Percentiles rank a stretch among this genome's conserved stretches.
Evolutionary conservation across 2,888 invertebrate genomes (phyloP).

Genomic region (Chymomyza amoena): DNA sequence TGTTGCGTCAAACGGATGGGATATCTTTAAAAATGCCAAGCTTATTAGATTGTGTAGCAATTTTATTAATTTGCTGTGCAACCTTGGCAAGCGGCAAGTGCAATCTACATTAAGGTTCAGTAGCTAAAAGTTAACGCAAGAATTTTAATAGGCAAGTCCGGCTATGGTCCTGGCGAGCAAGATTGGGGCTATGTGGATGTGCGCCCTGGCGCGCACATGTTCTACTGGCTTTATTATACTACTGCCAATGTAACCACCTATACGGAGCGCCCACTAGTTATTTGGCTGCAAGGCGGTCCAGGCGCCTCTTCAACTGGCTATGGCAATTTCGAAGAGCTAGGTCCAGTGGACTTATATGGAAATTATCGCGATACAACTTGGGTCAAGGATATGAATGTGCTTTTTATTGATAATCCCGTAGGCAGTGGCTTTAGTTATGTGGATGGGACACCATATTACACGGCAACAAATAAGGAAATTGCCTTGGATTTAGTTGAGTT

Average conservation of each 20-base stretch:
- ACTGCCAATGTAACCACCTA: slow-evolving; percentile 82
- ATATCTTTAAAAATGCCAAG: slow-evolving; percentile 23
- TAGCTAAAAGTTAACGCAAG: too few relatives aligned
- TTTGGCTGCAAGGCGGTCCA: slow-evolving; percentile 95
- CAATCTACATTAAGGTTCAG: not conserved
- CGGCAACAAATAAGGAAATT: slow-evolving; percentile 83
- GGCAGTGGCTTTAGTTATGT: slow-evolving; percentile 93
- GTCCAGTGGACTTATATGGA: slow-evolving; percentile 85
- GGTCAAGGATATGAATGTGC: slow-evolving; percentile 88
- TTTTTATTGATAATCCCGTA: slow-evolving; percentile 95
- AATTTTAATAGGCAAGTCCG: slow-evolving; percentile 26
- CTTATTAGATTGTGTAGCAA: slow-evolving; percentile 15
- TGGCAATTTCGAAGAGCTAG: slow-evolving; percentile 93
- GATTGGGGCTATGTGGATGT: slow-evolving; percentile 88
- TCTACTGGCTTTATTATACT: slow-evolving; percentile 92
- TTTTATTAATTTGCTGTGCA: slow-evolving; percentile 36
- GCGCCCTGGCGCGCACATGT: slow-evolving; percentile 87
- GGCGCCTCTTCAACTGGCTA: slow-evolving; percentile 88
- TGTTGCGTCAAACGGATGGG: slow-evolving; percentile 10
- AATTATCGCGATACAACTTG: slow-evolving; percentile 86
- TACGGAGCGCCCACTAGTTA: slow-evolving; percentile 86
- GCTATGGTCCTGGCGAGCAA: slow-evolving; percentile 84
- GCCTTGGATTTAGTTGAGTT: slow-evolving; percentile 88
- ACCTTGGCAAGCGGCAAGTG: slow-evolving; percentile 31
- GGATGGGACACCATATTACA: slow-evolving; percentile 80